Evolutionary conservation across 2,888 invertebrate species (phyloP).

Genomic region (Sialis fuliginosa): DNA sequence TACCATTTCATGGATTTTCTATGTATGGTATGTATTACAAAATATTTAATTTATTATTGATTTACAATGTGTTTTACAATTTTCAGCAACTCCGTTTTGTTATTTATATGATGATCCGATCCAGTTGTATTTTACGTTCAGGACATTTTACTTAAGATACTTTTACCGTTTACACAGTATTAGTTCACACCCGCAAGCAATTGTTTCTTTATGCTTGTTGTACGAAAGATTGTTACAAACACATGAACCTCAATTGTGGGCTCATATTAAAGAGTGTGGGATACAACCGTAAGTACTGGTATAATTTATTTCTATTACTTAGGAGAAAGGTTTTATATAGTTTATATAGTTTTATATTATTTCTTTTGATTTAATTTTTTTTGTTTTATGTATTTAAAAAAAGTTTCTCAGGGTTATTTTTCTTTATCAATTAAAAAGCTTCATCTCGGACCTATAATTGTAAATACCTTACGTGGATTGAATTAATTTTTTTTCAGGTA

Average conservation of each 20-base stretch:
- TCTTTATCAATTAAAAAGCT: too few relatives aligned
- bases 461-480: too few relatives aligned
- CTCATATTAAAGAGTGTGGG: constrained; percentile 72
- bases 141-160: constrained; percentile 79
- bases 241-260: constrained; percentile 79
- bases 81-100: constrained; percentile 81
- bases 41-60: not conserved
- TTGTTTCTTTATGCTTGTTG: constrained; percentile 72
- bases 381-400: too few relatives aligned
- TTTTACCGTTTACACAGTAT: constrained; percentile 86
- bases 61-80: too few relatives aligned
- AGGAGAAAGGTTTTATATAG: too few relatives aligned
- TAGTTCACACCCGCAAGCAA: constrained; percentile 84
- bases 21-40: constrained; percentile 69
- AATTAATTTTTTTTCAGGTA: too few relatives aligned
- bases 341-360: too few relatives aligned
- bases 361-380: too few relatives aligned
- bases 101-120: constrained; percentile 82
- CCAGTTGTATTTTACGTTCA: constrained; percentile 73
- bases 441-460: too few relatives aligned
- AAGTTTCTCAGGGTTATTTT: too few relatives aligned
- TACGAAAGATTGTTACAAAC: constrained; percentile 82
- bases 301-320: too few relatives aligned
- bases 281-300: constrained; percentile 69
- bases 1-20: constrained; percentile 92